phyloP scores from a whole-genome alignment of 2,888 invertebrate genomes.

The Trichogramma dendrolimi region DNA sequence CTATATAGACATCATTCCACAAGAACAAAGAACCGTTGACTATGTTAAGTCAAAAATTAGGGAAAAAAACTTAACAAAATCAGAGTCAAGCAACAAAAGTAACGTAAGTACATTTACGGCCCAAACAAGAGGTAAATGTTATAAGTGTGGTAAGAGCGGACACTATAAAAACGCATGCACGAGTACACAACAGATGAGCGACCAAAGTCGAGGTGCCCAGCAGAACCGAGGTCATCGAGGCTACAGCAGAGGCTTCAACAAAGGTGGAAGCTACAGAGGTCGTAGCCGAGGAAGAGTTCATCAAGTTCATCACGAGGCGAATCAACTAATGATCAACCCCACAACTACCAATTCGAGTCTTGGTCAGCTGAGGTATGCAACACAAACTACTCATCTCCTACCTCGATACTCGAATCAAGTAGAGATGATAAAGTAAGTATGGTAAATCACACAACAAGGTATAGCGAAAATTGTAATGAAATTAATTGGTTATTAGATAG shows the following conservation, averaged over 20 bases:
- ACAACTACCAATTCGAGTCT: neutral
- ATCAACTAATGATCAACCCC: neutral
- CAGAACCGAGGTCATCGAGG: neutral
- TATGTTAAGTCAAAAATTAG: no score
- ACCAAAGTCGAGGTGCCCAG: neutral
- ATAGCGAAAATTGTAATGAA: slow-evolving; percentile 5
- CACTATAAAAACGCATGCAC: neutral
- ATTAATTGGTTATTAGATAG: slow-evolving; percentile 28
- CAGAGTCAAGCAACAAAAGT: slow-evolving; percentile 3
- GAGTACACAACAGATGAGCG: neutral
- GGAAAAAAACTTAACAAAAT: slow-evolving; percentile 20
- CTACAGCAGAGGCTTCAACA: neutral
- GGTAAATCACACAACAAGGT: neutral
- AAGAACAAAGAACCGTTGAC: slow-evolving; percentile 32
- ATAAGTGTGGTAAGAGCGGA: neutral
- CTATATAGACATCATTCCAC: slow-evolving; percentile 31
- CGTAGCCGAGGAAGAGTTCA: neutral
- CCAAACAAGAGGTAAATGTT: slow-evolving; percentile 2
- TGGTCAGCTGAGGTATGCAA: slow-evolving; percentile 1
- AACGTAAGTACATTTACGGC: slow-evolving; percentile 10
- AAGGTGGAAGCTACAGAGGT: slow-evolving; percentile 1
- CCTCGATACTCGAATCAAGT: neutral
- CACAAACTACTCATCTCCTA: neutral
- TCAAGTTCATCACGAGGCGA: neutral
- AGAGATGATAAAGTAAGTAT: neutral